Evolutionary conservation across 2,797 vertebrate species (phyloP).

Genomic region (Alcedo quadribrachys): DNA sequence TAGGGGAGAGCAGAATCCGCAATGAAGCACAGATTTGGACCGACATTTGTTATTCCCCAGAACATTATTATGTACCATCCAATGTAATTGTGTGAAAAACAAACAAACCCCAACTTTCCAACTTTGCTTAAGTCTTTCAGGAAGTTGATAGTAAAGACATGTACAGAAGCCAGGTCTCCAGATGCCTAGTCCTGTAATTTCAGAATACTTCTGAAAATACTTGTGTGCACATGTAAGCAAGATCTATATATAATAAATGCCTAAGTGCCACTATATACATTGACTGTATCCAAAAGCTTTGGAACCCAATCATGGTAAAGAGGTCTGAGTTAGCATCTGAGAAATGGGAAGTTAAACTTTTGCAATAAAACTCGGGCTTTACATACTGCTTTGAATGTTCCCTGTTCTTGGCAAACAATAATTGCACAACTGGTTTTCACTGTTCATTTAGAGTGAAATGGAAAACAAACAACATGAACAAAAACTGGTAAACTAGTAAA

Average conservation of each 20-base stretch:
- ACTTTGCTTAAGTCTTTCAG: background rate
- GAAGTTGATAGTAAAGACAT: background rate
- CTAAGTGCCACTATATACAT: background rate
- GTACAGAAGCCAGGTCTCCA: constrained; percentile 3
- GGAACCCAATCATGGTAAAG: background rate
- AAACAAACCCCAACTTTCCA: background rate
- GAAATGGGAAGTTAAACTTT: background rate
- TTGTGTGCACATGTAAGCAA: background rate
- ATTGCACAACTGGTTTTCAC: background rate
- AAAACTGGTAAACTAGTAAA: background rate
- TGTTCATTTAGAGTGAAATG: background rate
- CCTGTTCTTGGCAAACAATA: background rate
- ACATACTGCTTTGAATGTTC: background rate
- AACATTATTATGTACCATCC: background rate
- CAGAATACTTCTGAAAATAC: background rate
- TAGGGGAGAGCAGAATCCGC: background rate
- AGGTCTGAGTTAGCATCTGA: background rate
- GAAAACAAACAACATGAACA: background rate
- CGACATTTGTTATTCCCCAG: background rate
- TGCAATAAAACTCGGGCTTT: constrained; percentile 6
- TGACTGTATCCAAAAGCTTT: background rate
- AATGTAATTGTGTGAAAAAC: background rate
- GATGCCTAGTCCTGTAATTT: background rate
- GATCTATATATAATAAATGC: background rate
- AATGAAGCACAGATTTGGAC: background rate